Evolutionary conservation across 2,888 invertebrate genomes (phyloP), one percentile per base, ranked within the genome.

Genomic region (Drosophila cracens): DNA sequence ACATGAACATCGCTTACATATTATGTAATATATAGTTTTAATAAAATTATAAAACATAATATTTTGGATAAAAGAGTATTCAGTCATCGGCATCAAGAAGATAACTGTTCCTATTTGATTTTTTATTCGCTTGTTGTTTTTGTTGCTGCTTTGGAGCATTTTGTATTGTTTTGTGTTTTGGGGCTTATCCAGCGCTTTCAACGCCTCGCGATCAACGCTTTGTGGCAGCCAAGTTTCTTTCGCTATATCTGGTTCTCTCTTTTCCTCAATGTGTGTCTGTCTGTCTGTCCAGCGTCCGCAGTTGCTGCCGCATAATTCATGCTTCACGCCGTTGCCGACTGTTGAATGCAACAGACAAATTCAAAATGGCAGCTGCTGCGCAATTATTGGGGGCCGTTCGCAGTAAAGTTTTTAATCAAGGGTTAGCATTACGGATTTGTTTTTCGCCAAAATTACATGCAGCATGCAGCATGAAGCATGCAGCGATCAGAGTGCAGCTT

Each of bases 101-200:
- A 6, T 31, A 43, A 31, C 21, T 21, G 40, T 10, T 18, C 16
- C 38, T 7, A 54, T 54, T 54, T 29, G 38, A 29, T 57, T 31
- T 71, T 74, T 60, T 53, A n/a, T n/a, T 63, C 53, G 21, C 49
- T 49, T 49, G 16, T 33, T 64, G 29, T 36, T 51, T 54, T 38
- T 71, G 53, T 13, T 69, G 62, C 36, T 72, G 63, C 61, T 73
- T 76, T 60, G 40, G 48, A 81, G 76, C 78, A 87, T 83, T 89
- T 87, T 87, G 89, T 87, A 89, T 83, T 87, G 89, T 82, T 84
- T 83, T 87, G 80, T 83, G 83, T 79, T 84, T 77, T 83, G 80
- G 69, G 74, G 90, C 86, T 87, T 89, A 87, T 90, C 87, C 87
- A 87, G 78, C 66, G 83, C 74, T 78, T 87, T 83, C 87, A 87